Percentiles rank a stretch among this genome's conserved stretches.
phyloP scores from a whole-genome alignment of 2,797 vertebrate species.

The Fundulus diaphanus region DNA sequence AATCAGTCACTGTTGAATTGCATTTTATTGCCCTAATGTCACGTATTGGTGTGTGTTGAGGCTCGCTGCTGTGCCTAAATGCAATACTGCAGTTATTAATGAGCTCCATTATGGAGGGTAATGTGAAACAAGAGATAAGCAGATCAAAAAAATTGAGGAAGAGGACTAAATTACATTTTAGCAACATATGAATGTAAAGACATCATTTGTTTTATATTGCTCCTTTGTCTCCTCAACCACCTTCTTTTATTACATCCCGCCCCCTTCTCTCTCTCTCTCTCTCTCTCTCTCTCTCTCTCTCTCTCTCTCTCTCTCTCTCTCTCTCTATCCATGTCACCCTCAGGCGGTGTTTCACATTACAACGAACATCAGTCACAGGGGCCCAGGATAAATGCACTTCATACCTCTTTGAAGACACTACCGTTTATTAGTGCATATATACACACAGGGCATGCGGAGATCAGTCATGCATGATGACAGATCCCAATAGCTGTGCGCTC shows the following conservation, averaged over 20 bases:
- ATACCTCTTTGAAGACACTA: conserved; percentile 47
- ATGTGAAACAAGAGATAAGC: neutral
- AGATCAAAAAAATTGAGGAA: neutral
- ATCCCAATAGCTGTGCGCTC: conserved; percentile 61
- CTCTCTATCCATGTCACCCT: conserved; percentile 55
- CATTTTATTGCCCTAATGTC: conserved; percentile 5
- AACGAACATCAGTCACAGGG: conserved; percentile 69
- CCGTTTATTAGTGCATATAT: conserved; percentile 48
- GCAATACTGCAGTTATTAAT: neutral
- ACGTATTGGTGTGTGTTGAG: neutral
- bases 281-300: conserved; percentile 9
- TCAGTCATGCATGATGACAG: conserved; percentile 56
- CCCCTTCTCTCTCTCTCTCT: neutral
- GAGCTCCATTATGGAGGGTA: neutral
- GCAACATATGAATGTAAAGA: conserved; percentile 20
- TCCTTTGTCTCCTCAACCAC: conserved; percentile 39
- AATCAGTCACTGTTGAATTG: conserved; percentile 4
- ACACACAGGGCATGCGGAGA: conserved; percentile 38
- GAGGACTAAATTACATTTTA: conserved; percentile 9
- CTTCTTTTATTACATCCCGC: conserved; percentile 18
- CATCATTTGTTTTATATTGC: conserved; percentile 34
- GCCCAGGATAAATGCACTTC: conserved; percentile 59
- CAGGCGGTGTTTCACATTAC: conserved; percentile 74
- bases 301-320: neutral
- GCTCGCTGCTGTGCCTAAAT: neutral